Percentiles rank a stretch among this genome's conserved stretches.
Evolutionary conservation across 2,888 invertebrate genomes (phyloP).

Genomic region (Torymus tubicola): DNA sequence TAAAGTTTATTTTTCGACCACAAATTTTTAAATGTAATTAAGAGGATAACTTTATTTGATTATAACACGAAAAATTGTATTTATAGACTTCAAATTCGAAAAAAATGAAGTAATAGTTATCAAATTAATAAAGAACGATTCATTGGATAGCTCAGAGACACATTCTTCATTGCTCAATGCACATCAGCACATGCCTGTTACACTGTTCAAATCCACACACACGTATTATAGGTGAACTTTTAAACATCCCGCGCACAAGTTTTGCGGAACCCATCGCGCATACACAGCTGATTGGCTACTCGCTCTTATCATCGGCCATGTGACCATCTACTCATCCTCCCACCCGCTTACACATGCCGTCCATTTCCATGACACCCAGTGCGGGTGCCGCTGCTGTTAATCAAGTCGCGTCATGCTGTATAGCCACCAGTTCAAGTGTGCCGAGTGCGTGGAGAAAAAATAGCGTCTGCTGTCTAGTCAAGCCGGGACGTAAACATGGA

Average conservation of each 20-base stretch:
- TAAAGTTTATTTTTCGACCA: too few relatives aligned
- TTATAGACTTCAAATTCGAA: constrained; percentile 5
- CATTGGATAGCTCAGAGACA: too few relatives aligned
- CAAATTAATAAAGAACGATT: too few relatives aligned
- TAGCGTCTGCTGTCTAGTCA: too few relatives aligned
- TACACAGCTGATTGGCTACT: constrained; percentile 34
- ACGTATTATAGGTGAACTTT: not conserved
- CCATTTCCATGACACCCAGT: constrained; percentile 21
- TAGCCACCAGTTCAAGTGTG: not conserved
- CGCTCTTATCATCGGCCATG: constrained; percentile 30
- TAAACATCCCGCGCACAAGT: constrained; percentile 20
- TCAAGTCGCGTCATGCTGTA: constrained; percentile 40
- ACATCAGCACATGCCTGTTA: too few relatives aligned
- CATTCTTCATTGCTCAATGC: too few relatives aligned
- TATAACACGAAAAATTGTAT: constrained; percentile 1
- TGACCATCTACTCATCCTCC: constrained; percentile 8
- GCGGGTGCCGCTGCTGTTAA: not conserved
- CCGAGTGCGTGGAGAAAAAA: too few relatives aligned
- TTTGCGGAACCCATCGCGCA: too few relatives aligned
- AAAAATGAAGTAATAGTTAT: not conserved
- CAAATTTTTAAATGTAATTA: constrained; percentile 4
- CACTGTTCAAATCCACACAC: too few relatives aligned
- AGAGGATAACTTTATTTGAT: constrained; percentile 21
- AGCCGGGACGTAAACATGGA: constrained; percentile 81
- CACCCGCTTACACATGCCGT: not conserved